phyloP scores from a whole-genome alignment of 2,113 vertebrate species.

The Macrotus californicus region DNA sequence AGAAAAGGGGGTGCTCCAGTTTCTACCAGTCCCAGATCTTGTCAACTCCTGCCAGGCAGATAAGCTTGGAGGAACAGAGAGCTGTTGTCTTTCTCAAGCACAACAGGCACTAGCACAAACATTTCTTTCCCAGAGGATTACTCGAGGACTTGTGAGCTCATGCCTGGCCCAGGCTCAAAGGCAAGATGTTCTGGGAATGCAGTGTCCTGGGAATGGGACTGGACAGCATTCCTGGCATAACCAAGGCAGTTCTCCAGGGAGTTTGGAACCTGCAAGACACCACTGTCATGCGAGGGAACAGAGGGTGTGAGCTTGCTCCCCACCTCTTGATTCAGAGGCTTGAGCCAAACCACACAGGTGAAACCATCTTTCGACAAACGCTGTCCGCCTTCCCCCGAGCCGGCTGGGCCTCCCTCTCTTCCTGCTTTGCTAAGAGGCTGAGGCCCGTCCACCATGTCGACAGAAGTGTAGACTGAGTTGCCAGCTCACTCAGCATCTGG shows the following conservation, averaged over 20 bases:
- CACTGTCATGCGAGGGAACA: background rate
- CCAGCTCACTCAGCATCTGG: background rate
- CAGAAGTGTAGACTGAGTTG: background rate
- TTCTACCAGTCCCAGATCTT: background rate
- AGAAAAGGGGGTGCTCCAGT: background rate
- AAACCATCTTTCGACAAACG: background rate
- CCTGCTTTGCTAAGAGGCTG: background rate
- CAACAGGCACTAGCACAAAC: background rate
- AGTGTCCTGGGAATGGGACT: background rate
- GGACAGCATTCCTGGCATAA: background rate
- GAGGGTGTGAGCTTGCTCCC: background rate
- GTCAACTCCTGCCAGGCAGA: background rate
- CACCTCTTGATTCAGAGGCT: background rate
- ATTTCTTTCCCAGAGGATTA: conserved; percentile 7
- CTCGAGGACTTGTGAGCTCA: background rate
- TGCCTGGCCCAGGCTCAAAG: background rate
- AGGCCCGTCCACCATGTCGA: accelerated
- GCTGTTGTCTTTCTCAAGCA: background rate
- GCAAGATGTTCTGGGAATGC: background rate
- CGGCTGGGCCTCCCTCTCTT: background rate
- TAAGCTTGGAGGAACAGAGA: background rate
- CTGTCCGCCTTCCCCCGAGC: background rate
- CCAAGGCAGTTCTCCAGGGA: background rate
- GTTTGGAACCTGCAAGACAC: background rate
- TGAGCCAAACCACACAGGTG: background rate